These are phyloP conservation scores for Liasis olivaceus DNA, from an alignment of 2,797 vertebrate species.

Conservation along the genomic window DNA sequence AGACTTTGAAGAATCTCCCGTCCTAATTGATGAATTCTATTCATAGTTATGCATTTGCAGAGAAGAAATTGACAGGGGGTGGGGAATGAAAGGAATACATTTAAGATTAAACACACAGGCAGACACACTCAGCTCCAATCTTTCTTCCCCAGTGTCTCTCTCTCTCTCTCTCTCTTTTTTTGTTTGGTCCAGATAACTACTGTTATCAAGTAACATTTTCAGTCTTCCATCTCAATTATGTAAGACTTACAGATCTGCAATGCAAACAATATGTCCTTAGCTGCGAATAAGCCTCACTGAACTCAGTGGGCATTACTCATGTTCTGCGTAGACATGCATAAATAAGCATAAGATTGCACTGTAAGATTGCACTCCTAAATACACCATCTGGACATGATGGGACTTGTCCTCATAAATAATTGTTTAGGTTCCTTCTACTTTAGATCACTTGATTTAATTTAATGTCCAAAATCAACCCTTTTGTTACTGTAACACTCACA, in stretches of 20 bases:
- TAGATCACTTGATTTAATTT: background rate
- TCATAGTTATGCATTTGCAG: constrained; percentile 51
- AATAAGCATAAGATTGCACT: background rate
- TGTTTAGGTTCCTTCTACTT: background rate
- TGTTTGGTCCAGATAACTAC: constrained; percentile 19
- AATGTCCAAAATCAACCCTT: background rate
- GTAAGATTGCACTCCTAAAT: background rate
- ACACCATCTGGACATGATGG: background rate
- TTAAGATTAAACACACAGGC: constrained; percentile 39
- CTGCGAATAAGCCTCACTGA: background rate
- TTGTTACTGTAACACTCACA: background rate
- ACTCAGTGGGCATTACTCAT: background rate
- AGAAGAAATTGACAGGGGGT: constrained; percentile 28
- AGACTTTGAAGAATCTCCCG: constrained; percentile 42
- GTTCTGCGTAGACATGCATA: background rate
- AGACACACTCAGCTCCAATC: constrained; percentile 13
- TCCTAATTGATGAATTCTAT: constrained; percentile 57
- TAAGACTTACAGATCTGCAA: background rate
- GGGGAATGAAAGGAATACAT: constrained; percentile 61
- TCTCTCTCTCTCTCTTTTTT: background rate
- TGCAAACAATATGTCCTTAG: background rate
- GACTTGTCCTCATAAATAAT: background rate
- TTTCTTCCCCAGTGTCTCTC: constrained; percentile 34
- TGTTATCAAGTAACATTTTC: background rate
- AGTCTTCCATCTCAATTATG: background rate